Evolutionary conservation across 2,797 vertebrate species (phyloP), one percentile per base, ranked within the genome.

Genomic region (Parauchenoglanis ngamensis): DNA sequence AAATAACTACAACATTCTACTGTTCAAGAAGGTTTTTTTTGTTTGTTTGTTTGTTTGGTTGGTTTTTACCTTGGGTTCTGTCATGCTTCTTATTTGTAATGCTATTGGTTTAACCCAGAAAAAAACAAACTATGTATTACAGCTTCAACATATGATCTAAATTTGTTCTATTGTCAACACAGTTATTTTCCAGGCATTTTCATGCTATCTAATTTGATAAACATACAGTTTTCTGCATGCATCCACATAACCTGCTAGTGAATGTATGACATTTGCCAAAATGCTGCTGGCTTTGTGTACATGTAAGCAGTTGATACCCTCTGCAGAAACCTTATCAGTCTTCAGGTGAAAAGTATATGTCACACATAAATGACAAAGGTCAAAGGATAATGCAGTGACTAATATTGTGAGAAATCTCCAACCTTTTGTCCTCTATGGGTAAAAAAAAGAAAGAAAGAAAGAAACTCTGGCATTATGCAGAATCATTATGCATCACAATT

Each of bases 381-480:
- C 44, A 63, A 73, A 87, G 88, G 57, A 54, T 76, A 88, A 54
- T 54, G 31, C 40, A 73, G 65, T 59, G 83, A 79, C 76, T 80
- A 84, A 85, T 84, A 63, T 61, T 63, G 13, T 35, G 87, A 44
- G 4, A 57, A 52, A 86, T 81, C 85, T 86, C 61, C 84, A 86
- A 88, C 84, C 86, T 84, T 87, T 90, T 88, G 86, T 88, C 89
- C 77, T 78, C 89, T 80, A 54, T 35, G 63, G 80, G 23, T 44
- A 35, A 56, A 54, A 54, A 12, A 46, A 73, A 5, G 25, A 35
- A 70, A 85, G 31, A 31, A n/a, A 13, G 44, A 12, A 52, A 76
- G 0, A 56, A 46, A 82, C 79, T 54, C 57, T 35, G 77, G 80
- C 82, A 89, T 84, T 85, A 80, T 85, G 68, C 83, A 90, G 5